Base-by-base conservation (phyloP, 2,113 vertebrate species). In the Callipepla californica region DNA sequence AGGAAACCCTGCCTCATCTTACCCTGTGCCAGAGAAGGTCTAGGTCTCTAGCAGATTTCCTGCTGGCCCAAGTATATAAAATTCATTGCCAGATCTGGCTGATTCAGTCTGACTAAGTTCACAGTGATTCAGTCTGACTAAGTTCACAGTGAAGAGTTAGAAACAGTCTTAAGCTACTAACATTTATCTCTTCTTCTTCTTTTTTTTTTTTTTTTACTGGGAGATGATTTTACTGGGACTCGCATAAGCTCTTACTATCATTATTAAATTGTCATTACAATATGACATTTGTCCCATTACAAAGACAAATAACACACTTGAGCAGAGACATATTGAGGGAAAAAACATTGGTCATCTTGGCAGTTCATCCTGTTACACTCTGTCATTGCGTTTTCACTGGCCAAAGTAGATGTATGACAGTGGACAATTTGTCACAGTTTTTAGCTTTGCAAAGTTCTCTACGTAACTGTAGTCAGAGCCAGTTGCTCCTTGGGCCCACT, bases 121-220 rank as follows among this genome's bases (percentile, higher is more conserved):
- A 15, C 1, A 4, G 42, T 70, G 65, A 63, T 55, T 90, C 59
- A 90, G 1, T 36, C 8, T 80, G 13, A 62, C 42, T 53, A 51
- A 66, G 40, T 48, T 73, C n/a, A 15, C 1, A 4, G 42, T 70
- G 65, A 63, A 50, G n/a, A 80, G 38, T 67, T 57, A 59, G 32
- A 80, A 83, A 59, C 13, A 55, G 47, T 34, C 45, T 85, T 63
- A 55, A 1, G 1, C 0, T 1, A 36, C 0, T 0, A 85, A 9
- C 20, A 25, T 59, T 85, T 58, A 32, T 91, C 50, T 73, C 14
- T 44, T 5, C 16, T 66, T 58, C 59, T 57, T 73, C 34, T 61
- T 69, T 62, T 65, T 61, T 23, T 51, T 51, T 53, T 6, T 14
- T 66, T 67, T 65, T 58, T 69, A 48, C 19, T 58, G 63, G 58